Evolutionary conservation across 2,888 invertebrate genomes (phyloP).

Genomic region (Nebria brevicollis): DNA sequence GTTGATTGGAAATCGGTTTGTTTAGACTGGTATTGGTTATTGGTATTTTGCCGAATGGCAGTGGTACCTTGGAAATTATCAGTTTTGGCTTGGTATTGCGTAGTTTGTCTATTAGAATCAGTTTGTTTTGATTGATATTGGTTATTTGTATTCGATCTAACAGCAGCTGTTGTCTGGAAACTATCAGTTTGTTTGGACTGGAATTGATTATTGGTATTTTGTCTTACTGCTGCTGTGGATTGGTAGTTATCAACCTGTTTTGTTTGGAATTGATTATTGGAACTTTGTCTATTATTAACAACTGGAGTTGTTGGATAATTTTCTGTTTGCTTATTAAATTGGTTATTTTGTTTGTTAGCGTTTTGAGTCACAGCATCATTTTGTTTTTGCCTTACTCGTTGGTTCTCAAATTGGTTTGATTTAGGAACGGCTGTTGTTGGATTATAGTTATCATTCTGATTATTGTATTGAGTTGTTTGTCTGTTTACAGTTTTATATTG

Average conservation of each 20-base stretch:
- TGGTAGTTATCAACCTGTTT: slow-evolving; percentile 36
- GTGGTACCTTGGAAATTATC: slow-evolving; percentile 52
- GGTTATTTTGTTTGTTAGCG: slow-evolving; percentile 35
- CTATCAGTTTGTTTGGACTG: slow-evolving; percentile 54
- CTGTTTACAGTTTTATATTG: slow-evolving; percentile 37
- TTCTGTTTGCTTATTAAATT: slow-evolving; percentile 45
- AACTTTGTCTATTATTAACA: slow-evolving; percentile 48
- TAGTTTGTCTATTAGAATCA: slow-evolving; percentile 56
- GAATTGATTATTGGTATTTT: slow-evolving; percentile 47
- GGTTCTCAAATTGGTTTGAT: slow-evolving; percentile 50
- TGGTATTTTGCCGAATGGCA: slow-evolving; percentile 39
- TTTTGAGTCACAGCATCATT: slow-evolving; percentile 46
- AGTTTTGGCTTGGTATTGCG: slow-evolving; percentile 49
- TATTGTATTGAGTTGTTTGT: slow-evolving; percentile 45
- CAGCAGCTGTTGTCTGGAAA: slow-evolving; percentile 51
- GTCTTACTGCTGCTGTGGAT: slow-evolving; percentile 37
- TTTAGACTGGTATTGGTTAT: slow-evolving; percentile 48
- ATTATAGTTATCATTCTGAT: slow-evolving; percentile 48
- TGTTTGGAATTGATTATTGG: slow-evolving; percentile 50
- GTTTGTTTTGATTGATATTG: slow-evolving; percentile 51
- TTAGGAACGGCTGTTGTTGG: slow-evolving; percentile 47
- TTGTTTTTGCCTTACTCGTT: slow-evolving; percentile 48
- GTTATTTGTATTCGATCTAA: slow-evolving; percentile 46
- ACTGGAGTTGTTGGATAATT: slow-evolving; percentile 49
- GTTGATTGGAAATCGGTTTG: slow-evolving; percentile 55